phyloP scores from a whole-genome alignment of 2,113 vertebrate species.

The Brienomyrus brachyistius region DNA sequence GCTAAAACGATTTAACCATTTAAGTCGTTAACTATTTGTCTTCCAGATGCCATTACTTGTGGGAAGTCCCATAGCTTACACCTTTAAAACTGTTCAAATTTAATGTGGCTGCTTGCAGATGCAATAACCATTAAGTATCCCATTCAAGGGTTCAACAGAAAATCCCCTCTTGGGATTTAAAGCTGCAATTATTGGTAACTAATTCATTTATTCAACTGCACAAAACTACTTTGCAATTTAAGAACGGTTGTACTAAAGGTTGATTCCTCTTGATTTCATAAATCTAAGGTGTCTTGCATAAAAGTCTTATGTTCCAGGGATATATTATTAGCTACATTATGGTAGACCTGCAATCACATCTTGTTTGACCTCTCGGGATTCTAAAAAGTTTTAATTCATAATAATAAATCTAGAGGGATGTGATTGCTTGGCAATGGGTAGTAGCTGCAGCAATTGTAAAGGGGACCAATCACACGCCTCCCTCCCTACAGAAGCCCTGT shows the following conservation, averaged over 20 bases:
- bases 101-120: no score
- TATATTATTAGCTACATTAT: not conserved
- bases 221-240: not conserved
- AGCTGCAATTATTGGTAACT: not conserved
- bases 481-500: conserved; percentile 20
- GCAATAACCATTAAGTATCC: not conserved
- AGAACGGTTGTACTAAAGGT: not conserved
- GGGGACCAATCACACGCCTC: conserved; percentile 15
- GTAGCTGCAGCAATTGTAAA: conserved; percentile 5
- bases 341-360: conserved; percentile 3
- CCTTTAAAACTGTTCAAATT: not conserved
- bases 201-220: not conserved
- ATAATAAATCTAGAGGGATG: conserved; percentile 12
- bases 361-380: not conserved
- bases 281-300: not conserved
- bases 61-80: not conserved
- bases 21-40: not conserved
- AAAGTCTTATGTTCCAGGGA: not conserved
- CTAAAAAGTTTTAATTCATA: conserved; percentile 21
- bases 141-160: not conserved
- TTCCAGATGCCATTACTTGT: not conserved
- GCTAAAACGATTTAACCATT: not conserved
- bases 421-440: conserved; percentile 15
- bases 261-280: not conserved
- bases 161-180: not conserved